Evolutionary conservation across 2,113 vertebrate genomes (phyloP).

Genomic region (Astur gentilis): DNA sequence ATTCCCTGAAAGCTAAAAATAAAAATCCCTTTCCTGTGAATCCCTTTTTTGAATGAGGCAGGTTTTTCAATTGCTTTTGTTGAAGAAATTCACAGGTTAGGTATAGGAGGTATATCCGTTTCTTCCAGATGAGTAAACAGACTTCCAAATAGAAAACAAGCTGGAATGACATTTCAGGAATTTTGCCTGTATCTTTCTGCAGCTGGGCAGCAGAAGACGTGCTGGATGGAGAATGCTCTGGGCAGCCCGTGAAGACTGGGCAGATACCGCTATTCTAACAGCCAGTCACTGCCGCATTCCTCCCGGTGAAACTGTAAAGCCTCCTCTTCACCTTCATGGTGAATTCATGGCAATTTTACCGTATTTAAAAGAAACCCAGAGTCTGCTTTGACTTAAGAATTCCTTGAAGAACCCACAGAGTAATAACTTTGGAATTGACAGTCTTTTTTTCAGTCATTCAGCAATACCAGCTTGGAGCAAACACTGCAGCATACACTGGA

Average conservation of each 20-base stretch:
- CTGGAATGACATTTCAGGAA: neutral
- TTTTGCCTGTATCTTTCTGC: neutral
- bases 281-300: fast-evolving
- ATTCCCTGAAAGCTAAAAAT: neutral
- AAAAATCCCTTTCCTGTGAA: neutral
- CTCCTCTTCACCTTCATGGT: neutral
- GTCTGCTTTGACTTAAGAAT: neutral
- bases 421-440: neutral
- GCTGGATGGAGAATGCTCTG: neutral
- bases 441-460: neutral
- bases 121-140: neutral
- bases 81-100: neutral
- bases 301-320: neutral
- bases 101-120: neutral
- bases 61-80: neutral
- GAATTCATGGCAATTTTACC: neutral
- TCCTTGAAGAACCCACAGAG: neutral
- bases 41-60: neutral
- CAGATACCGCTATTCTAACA: neutral
- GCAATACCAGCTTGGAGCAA: neutral
- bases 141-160: neutral
- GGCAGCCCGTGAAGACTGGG: neutral
- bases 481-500: neutral
- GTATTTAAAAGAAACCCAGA: neutral
- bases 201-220: neutral